Evolutionary conservation across 2,113 vertebrate genomes (phyloP).

Genomic region (Laticauda laticaudata): DNA sequence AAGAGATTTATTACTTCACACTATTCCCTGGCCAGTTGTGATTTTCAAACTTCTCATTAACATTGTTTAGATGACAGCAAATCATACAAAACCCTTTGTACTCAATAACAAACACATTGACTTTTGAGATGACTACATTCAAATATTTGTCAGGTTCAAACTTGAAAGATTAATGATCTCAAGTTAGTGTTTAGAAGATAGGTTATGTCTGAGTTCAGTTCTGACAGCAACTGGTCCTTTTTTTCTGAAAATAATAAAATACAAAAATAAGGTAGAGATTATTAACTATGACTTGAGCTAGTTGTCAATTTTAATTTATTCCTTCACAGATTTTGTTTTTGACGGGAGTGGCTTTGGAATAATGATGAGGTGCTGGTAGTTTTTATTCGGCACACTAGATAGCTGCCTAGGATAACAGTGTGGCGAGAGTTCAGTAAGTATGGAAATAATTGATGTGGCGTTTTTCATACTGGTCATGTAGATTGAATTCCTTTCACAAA

Average conservation of each 20-base stretch:
- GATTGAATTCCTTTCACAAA: slow-evolving; percentile 45
- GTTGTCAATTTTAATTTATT: slow-evolving; percentile 48
- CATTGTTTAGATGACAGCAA: background rate
- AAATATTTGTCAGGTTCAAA: background rate
- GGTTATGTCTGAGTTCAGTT: background rate
- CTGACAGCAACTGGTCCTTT: slow-evolving; percentile 30
- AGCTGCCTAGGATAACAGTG: slow-evolving; percentile 54
- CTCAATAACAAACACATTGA: background rate
- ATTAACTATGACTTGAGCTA: slow-evolving; percentile 30
- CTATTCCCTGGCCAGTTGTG: background rate
- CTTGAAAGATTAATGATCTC: background rate
- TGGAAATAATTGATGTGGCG: slow-evolving; percentile 64
- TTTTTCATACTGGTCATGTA: slow-evolving; percentile 53
- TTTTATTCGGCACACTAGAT: slow-evolving; percentile 60
- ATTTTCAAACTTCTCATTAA: background rate
- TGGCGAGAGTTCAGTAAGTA: slow-evolving; percentile 49
- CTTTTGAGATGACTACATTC: background rate
- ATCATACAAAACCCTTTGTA: background rate
- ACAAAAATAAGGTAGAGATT: slow-evolving; percentile 28
- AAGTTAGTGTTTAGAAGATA: background rate
- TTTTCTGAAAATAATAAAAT: slow-evolving; percentile 16
- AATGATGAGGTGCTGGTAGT: slow-evolving; percentile 46
- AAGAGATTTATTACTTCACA: background rate
- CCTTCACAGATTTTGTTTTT: slow-evolving; percentile 49
- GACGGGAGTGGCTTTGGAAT: slow-evolving; percentile 37